Conservation (phyloP, 2,113 vertebrate genomes). For the Salvelinus fontinalis region DNA sequence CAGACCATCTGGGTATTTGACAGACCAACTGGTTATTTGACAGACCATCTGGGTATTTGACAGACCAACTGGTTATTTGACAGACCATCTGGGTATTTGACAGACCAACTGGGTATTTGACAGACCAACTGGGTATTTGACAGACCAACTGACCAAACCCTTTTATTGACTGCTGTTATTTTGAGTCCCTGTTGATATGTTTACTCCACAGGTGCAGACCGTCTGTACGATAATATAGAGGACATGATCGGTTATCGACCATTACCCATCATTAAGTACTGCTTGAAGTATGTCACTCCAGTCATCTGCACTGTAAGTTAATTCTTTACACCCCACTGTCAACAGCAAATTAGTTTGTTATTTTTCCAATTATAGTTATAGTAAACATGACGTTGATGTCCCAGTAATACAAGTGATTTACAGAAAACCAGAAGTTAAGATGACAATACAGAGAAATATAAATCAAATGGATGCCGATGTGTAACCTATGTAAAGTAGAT, state of each 20-base stretch:
- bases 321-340: not conserved
- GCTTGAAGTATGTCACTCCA: slow-evolving; percentile 88
- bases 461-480: no score
- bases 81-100: no score
- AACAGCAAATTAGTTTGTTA: not conserved
- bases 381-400: not conserved
- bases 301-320: slow-evolving; percentile 86
- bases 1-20: no score
- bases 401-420: not conserved
- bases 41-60: no score
- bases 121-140: not conserved
- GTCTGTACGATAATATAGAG: slow-evolving; percentile 88
- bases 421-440: not conserved
- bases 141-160: not conserved
- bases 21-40: no score
- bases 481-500: no score
- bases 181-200: slow-evolving; percentile 5
- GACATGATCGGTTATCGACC: slow-evolving; percentile 96
- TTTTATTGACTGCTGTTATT: not conserved
- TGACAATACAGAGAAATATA: no score
- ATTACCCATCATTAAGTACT: slow-evolving; percentile 82
- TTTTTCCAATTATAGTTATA: not conserved
- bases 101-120: no score
- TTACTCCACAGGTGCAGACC: slow-evolving; percentile 77
- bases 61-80: no score